Evolutionary conservation across 2,797 vertebrate species (phyloP), one percentile per base, ranked within the genome.

Genomic region (Crypturellus tataupa): DNA sequence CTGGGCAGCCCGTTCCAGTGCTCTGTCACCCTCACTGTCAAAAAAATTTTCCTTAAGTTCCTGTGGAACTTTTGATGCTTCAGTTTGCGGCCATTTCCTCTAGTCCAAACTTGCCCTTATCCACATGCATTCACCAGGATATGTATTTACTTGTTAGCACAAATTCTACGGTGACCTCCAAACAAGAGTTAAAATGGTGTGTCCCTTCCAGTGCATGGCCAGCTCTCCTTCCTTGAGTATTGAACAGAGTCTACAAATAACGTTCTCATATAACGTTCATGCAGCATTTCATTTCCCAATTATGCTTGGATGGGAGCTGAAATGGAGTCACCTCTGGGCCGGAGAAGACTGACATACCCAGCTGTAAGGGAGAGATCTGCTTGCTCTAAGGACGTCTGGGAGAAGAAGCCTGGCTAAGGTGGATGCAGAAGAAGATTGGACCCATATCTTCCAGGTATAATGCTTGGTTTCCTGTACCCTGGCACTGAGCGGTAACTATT

Each of bases 301-400:
- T 0, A 0, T 13, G 46, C 87, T 87, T 53, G 67, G 27, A 88
- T 24, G 21, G 62, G n/a, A 75, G 49, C 31, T 80, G 81, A 82
- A 92, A 87, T 4, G 64, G 47, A 85, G 33, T 29, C 72, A 63
- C 10, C 25, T 76, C 76, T 2, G 2, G 59, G 55, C 31, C 0
- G 0, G 59, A 76, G 20, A 72, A 31, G 53, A 53, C 4, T 0
- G 0, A 64, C 0, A 3, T 21, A 29, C 67, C 17, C 49, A 72
- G 53, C 25, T 60, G 71, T 35, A 23, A 83, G 53, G 37, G 35
- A 81, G 24, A 37, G 39, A 69, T 73, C 6, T 31, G 3, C 23
- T 59, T 80, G 12, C 7, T 60, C 40, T 59, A 37, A 87, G 39
- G 31, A 8, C 17, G 27, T 11, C 55, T 65, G 42, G 81, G 39